Evolutionary conservation across 2,888 invertebrate species (phyloP).

Genomic region (Limenitis camilla): DNA sequence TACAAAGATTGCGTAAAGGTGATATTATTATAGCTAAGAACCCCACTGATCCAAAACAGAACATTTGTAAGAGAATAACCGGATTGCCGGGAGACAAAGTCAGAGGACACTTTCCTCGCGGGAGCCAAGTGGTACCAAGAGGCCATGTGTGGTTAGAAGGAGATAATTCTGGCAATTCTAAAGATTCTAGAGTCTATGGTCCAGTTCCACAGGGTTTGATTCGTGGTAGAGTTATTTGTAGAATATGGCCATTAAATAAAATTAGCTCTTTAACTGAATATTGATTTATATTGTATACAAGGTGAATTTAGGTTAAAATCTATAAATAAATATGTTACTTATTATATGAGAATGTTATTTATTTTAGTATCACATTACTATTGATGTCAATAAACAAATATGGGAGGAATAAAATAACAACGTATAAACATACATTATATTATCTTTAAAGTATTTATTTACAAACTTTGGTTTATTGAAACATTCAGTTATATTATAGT

Average conservation of each 20-base stretch:
- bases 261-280: constrained; percentile 51
- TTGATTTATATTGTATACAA: constrained; percentile 15
- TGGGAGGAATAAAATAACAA: no score
- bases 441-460: no score
- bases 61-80: constrained; percentile 89
- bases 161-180: constrained; percentile 88
- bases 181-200: constrained; percentile 90
- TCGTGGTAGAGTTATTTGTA: constrained; percentile 85
- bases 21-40: constrained; percentile 90
- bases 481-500: no score
- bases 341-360: no score
- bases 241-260: constrained; percentile 82
- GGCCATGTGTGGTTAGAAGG: constrained; percentile 96
- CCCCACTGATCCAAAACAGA: constrained; percentile 85
- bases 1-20: constrained; percentile 79
- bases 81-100: constrained; percentile 85
- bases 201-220: constrained; percentile 91
- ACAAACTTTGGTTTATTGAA: no score
- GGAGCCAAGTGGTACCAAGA: constrained; percentile 78
- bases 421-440: no score
- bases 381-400: no score
- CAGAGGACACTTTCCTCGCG: constrained; percentile 47
- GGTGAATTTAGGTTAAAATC: no score
- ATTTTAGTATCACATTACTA: no score
- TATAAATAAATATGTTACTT: no score